Base-by-base conservation (phyloP, 2,113 vertebrate species). In the Danionella cerebrum region DNA sequence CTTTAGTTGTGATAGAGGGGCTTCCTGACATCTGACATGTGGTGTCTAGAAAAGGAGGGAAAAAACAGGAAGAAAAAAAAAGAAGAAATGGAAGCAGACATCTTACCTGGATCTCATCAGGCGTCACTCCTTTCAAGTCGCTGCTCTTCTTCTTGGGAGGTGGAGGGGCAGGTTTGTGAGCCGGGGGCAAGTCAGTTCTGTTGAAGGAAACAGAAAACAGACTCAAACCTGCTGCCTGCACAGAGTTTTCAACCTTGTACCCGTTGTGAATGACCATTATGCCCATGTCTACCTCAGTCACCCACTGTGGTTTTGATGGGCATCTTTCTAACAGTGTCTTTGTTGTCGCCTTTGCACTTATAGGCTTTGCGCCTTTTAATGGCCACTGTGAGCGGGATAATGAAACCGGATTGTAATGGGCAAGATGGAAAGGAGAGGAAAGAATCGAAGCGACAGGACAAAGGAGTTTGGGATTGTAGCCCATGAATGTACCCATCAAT, bases 101-200 rank as follows among this genome's bases (percentile, higher is more conserved):
- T 21, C 80, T 51, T 87, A 96, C 93, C 91, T 95, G 94, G 78
- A 94, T 92, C 72, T 93, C 91, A 8, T 93, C 90, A 12, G 92
- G 87, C 18, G 86, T 92, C 82, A 91, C 89, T 51, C 87, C 90
- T 85, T 93, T 92, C 83, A 82, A 75, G 47, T 95, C 91, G 5
- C 86, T 86, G 80, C 86, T 91, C 85, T 89, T 90, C 84, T 88
- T 85, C 38, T 92, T 91, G 5, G 82, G 85, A 21, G 90, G 92
- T 1, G 84, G 86, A 57, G 90, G 92, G 73, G 84, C 88, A 0
- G 87, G 90, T 71, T 94, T 94, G 81, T 93, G 92, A 42, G 90
- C 85, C 1, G 90, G 84, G 29, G 90, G 89, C 68, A 90, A 82
- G 77, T 94, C 90, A 10, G 81, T 90, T 82, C 94, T 96, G 88